Conservation (phyloP, 2,888 invertebrate genomes). For the Empis livida region DNA sequence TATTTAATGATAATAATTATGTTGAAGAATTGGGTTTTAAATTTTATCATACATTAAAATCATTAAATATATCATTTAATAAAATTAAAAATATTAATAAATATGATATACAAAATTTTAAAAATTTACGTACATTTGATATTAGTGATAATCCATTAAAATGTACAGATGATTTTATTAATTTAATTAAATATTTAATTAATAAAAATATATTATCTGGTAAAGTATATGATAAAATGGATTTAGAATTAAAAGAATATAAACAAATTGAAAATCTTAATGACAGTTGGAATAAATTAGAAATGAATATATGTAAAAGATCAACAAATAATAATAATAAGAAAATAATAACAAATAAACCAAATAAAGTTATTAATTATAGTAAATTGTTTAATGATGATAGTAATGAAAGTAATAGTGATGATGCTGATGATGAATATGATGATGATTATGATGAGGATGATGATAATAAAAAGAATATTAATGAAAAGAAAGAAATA, state of each 20-base stretch:
- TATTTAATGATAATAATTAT: conserved; percentile 46
- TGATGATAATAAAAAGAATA: conserved; percentile 3
- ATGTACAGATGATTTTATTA: conserved; percentile 54
- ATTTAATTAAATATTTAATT: conserved; percentile 41
- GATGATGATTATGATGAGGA: conserved; percentile 6
- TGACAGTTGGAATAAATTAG: conserved; percentile 28
- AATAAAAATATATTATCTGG: conserved; percentile 23
- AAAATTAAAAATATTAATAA: conserved; percentile 28
- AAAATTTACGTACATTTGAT: conserved; percentile 37
- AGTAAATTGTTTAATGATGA: conserved; percentile 21
- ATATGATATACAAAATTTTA: no score
- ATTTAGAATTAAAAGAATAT: conserved; percentile 19
- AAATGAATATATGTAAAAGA: conserved; percentile 30
- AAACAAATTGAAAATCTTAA: conserved; percentile 17
- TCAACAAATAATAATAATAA: conserved; percentile 12
- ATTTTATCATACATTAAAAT: conserved; percentile 42
- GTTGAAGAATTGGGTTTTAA: conserved; percentile 23
- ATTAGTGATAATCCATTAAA: conserved; percentile 51
- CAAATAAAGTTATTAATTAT: conserved; percentile 10
- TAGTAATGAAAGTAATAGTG: conserved; percentile 21
- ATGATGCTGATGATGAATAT: conserved; percentile 3
- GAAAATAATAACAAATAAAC: conserved; percentile 11
- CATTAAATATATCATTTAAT: conserved; percentile 40
- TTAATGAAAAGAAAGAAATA: not conserved
- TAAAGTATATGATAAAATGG: conserved; percentile 20